Conservation (phyloP, 2,797 vertebrate species). For the Alauda arvensis region DNA sequence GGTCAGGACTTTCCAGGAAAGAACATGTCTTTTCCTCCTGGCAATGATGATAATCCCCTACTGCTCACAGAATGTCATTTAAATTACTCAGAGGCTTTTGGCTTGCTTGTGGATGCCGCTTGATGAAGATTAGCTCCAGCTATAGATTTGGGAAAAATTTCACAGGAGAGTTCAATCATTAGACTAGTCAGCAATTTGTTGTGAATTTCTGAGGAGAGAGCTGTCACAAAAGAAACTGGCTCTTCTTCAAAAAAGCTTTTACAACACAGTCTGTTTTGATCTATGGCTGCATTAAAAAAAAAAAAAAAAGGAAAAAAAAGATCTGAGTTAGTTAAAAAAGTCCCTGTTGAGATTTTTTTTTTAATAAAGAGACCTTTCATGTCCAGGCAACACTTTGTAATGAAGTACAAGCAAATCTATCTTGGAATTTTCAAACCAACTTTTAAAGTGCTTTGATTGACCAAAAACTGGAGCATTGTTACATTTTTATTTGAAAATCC, state of each 20-base stretch:
- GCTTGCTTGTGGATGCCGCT: not conserved
- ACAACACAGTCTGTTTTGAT: conserved; percentile 33
- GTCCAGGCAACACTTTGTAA: conserved; percentile 16
- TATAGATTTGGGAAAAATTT: not conserved
- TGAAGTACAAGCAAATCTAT: conserved; percentile 9
- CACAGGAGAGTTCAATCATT: not conserved
- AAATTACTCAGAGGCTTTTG: not conserved
- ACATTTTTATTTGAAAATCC: conserved; percentile 26
- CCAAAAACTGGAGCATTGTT: not conserved
- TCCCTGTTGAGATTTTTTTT: not conserved
- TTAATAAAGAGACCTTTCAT: conserved; percentile 19
- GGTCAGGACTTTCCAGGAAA: not conserved
- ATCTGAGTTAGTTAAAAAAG: conserved; percentile 16
- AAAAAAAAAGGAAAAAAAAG: not conserved
- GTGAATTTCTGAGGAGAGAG: conserved; percentile 22
- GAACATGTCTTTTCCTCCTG: not conserved
- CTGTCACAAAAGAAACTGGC: conserved; percentile 29
- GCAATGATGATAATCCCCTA: not conserved
- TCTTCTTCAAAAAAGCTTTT: conserved; percentile 54
- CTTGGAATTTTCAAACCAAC: conserved; percentile 12
- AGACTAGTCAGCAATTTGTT: conserved; percentile 3
- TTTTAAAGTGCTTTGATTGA: conserved; percentile 31
- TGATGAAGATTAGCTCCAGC: not conserved
- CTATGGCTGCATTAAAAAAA: not conserved
- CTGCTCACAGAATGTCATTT: not conserved